Conservation (phyloP, 1,140 invertebrate species). For the Cecropterus lyciades region DNA sequence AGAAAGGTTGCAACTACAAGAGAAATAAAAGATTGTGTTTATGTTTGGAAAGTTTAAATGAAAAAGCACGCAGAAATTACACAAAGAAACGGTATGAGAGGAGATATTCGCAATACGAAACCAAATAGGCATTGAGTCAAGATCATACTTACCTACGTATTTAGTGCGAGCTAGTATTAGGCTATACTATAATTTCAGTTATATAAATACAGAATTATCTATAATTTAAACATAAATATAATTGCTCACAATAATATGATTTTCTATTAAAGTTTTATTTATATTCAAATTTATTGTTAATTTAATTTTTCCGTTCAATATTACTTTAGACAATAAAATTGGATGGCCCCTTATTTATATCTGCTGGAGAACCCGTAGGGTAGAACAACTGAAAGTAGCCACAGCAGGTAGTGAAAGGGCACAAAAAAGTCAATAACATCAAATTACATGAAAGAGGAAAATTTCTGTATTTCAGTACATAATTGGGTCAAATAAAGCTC, state of each 20-base stretch:
- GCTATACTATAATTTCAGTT: neutral
- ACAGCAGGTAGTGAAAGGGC: neutral
- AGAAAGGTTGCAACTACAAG: slow-evolving; percentile 82
- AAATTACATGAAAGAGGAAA: slow-evolving; percentile 9
- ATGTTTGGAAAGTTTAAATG: slow-evolving; percentile 54
- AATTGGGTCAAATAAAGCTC: slow-evolving; percentile 11
- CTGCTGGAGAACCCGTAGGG: neutral
- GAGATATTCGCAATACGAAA: slow-evolving; percentile 17
- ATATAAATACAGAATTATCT: neutral
- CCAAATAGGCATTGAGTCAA: slow-evolving; percentile 8
- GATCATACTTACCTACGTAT: slow-evolving; percentile 25
- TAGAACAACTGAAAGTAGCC: neutral
- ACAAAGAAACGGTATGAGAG: slow-evolving; percentile 23
- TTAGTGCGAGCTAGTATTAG: neutral
- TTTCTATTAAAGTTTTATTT: neutral
- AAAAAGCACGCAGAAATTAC: slow-evolving; percentile 31
- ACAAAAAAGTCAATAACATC: neutral
- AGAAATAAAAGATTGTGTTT: slow-evolving; percentile 72
- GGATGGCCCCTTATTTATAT: neutral
- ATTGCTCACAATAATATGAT: no score
- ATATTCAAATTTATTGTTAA: neutral
- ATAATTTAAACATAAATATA: no score
- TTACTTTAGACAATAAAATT: no score
- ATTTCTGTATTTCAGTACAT: neutral
- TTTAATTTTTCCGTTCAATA: no score